Evolutionary conservation across 2,113 vertebrate genomes (phyloP), one percentile per base, ranked within the genome.

Genomic region (Crotalus horridus): DNA sequence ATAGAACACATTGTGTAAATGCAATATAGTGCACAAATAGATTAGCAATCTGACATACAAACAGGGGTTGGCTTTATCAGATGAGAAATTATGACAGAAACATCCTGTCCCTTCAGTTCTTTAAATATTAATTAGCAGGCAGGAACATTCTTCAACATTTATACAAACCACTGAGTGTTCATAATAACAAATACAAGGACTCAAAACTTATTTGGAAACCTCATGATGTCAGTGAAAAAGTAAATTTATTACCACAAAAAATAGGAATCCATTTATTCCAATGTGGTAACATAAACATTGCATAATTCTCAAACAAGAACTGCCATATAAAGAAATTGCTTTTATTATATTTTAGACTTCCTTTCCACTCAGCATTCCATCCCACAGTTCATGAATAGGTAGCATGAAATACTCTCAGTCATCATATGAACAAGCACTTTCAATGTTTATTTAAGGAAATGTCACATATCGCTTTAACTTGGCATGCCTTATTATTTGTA

Each of bases 21-120:
- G 0, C 81, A 92, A 88, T 81, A 39, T 20, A 81, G 69, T 1
- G 6, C 74, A 39, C 33, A 81, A 81, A 81, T 39, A 39, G 53
- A 46, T 91, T 92, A 89, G 39, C 55, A 69, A 85, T 55, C 48
- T 91, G 39, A 54, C 54, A 21, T 12, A 53, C 89, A 69, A 48
- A 91, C 48, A 56, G 43, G 43, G 13, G 91, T 0, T 95, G 93
- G 87, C 39, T 17, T 95, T 95, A 93, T 95, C 51, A n/a, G 94
- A 95, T 89, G 94, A n/a, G 33, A 87, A 17, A 33, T 85, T 90
- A 51, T 91, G 87, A 24, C 0, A 93, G 39, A 88, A 93, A 95
- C 81, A 94, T 96, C 95, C 95, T 96, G 94, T 90, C 43, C 54
- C 95, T 90, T 94, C 94, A 96, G 48, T 92, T 95, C 87, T 46